Evolutionary conservation across 2,797 vertebrate species (phyloP).

Genomic region (Periparus ater): DNA sequence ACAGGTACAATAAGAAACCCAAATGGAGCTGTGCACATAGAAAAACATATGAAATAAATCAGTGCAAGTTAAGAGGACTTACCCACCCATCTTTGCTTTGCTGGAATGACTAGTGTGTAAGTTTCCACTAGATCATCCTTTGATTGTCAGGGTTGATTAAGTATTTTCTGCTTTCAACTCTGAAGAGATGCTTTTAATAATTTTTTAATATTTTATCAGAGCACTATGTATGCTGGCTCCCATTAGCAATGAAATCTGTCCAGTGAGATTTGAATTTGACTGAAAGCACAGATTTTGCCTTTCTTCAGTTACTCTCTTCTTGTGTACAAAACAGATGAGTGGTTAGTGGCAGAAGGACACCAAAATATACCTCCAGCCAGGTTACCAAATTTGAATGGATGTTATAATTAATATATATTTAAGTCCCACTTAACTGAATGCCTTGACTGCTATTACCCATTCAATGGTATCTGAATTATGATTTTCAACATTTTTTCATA

Average conservation of each 20-base stretch:
- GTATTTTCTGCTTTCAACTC: slow-evolving; percentile 50
- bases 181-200: slow-evolving; percentile 57
- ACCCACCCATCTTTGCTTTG: neutral
- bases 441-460: neutral
- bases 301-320: neutral
- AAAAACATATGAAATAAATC: neutral
- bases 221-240: neutral
- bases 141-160: slow-evolving; percentile 50
- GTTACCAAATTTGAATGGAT: neutral
- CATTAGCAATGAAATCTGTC: slow-evolving; percentile 15
- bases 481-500: neutral
- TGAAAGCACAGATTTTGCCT: neutral
- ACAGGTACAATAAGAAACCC: neutral
- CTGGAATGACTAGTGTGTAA: neutral
- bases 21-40: neutral
- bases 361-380: neutral
- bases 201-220: slow-evolving; percentile 52
- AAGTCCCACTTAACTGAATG: neutral
- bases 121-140: slow-evolving; percentile 41
- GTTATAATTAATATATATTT: neutral
- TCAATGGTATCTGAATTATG: neutral
- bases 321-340: neutral
- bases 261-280: neutral
- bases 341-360: neutral
- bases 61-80: neutral